These are phyloP conservation scores for Charadrius vociferus DNA, from an alignment of 2,113 vertebrate genomes.

Conservation along the genomic window DNA sequence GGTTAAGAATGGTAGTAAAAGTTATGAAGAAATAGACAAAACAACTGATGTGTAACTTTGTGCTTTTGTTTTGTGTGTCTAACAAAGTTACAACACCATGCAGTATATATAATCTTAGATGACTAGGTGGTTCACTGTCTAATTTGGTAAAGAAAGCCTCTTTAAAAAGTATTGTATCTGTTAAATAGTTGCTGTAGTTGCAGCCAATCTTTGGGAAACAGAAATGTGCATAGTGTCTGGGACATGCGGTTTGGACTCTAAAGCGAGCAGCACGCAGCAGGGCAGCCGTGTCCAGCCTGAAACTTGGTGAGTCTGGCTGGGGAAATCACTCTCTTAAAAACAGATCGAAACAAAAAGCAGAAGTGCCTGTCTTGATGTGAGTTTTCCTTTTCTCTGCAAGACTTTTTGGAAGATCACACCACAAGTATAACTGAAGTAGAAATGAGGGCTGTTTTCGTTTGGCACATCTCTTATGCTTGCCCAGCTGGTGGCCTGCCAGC, in stretches of 20 bases:
- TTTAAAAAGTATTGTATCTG: not conserved
- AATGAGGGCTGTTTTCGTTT: not conserved
- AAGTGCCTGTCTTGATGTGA: not conserved
- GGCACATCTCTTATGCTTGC: not conserved
- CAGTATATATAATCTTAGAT: not conserved
- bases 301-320: not conserved
- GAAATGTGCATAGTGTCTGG: accelerated
- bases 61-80: not conserved
- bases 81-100: not conserved
- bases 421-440: not conserved
- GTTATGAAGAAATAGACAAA: not conserved
- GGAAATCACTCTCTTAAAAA: not conserved
- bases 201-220: not conserved
- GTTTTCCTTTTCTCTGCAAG: not conserved
- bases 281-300: not conserved
- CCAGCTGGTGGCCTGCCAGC: not conserved
- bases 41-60: accelerated
- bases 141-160: not conserved
- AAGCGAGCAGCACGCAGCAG: accelerated
- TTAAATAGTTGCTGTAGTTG: not conserved
- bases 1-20: no score
- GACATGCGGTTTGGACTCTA: not conserved
- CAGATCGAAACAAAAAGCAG: not conserved
- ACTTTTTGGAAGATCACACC: not conserved
- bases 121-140: not conserved